phyloP scores from a whole-genome alignment of 2,888 invertebrate genomes.

The Abscondita cerata region DNA sequence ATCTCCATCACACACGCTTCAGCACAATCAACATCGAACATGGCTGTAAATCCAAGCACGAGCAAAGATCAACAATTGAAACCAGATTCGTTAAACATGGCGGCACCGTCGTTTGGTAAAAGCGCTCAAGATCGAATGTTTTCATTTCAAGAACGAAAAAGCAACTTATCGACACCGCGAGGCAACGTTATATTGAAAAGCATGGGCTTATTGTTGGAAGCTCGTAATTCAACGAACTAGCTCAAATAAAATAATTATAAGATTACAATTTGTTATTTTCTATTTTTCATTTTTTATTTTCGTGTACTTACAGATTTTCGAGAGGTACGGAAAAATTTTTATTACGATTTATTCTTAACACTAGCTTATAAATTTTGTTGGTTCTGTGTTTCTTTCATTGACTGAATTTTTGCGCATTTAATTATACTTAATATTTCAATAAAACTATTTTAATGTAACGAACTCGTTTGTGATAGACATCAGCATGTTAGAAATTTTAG shows the following conservation, averaged over 20 bases:
- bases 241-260: neutral
- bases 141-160: conserved; percentile 82
- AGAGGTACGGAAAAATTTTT: too few relatives aligned
- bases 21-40: conserved; percentile 15
- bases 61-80: conserved; percentile 13
- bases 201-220: conserved; percentile 55
- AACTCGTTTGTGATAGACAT: too few relatives aligned
- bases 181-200: conserved; percentile 79
- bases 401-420: too few relatives aligned
- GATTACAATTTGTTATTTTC: too few relatives aligned
- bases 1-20: conserved; percentile 36
- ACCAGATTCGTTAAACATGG: conserved; percentile 47
- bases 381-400: too few relatives aligned
- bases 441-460: too few relatives aligned
- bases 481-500: too few relatives aligned
- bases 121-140: conserved; percentile 69
- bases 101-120: conserved; percentile 62
- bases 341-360: too few relatives aligned
- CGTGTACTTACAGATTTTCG: too few relatives aligned
- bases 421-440: too few relatives aligned
- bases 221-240: conserved; percentile 17
- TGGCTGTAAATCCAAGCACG: conserved; percentile 9
- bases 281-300: too few relatives aligned
- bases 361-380: too few relatives aligned
- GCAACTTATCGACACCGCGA: conserved; percentile 78